Evolutionary conservation across 2,888 invertebrate genomes (phyloP).

Genomic region (Dynastes maya): DNA sequence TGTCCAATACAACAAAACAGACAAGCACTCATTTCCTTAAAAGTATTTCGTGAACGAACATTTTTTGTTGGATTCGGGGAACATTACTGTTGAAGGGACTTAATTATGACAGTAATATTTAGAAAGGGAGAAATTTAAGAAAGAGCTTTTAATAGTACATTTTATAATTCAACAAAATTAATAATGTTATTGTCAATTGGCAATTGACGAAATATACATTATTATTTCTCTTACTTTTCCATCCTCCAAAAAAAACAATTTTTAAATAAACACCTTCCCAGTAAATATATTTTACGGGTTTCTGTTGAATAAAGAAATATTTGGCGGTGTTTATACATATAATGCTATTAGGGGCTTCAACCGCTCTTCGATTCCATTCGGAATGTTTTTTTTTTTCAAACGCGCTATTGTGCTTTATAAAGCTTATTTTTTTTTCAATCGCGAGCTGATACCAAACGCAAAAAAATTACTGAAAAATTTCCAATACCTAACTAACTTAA

Average conservation of each 20-base stretch:
- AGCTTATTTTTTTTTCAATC: neutral
- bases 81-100: neutral
- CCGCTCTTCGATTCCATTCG: neutral
- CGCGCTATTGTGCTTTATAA: neutral
- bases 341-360: neutral
- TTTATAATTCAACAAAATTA: neutral
- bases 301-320: neutral
- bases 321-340: neutral
- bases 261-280: neutral
- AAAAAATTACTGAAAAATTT: neutral
- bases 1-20: too few species aligned
- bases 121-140: neutral
- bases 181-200: neutral
- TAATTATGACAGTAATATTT: too few species aligned
- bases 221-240: neutral
- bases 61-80: neutral
- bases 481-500: neutral
- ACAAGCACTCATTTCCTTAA: too few species aligned
- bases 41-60: too few species aligned
- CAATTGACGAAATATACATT: neutral
- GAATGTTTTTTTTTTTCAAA: neutral
- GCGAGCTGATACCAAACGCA: neutral
- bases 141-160: neutral
- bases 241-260: neutral
- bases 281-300: neutral